A percentile compares a stretch with the other conserved stretches of the same genome.
These are phyloP conservation scores for Cynodonichthys magdalenae DNA, from an alignment of 2,797 vertebrate genomes.

Conservation along the genomic window DNA sequence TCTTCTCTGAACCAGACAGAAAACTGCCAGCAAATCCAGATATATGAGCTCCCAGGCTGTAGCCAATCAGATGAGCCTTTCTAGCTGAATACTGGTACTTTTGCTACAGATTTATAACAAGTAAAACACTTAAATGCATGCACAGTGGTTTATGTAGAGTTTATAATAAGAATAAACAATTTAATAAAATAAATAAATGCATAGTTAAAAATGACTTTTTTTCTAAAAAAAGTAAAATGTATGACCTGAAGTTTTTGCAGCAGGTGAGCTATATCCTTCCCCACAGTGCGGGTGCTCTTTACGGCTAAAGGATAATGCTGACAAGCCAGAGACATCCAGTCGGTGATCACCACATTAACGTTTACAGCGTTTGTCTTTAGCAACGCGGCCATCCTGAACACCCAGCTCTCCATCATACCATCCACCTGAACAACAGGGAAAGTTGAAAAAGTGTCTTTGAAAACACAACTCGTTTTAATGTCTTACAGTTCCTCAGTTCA, in stretches of 20 bases:
- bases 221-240: background rate
- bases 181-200: too few relatives aligned
- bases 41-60: conserved; percentile 95
- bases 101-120: conserved; percentile 73
- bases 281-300: conserved; percentile 85
- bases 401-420: conserved; percentile 88
- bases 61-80: conserved; percentile 91
- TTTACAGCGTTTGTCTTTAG: conserved; percentile 79
- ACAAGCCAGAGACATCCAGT: conserved; percentile 88
- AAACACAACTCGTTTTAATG: background rate
- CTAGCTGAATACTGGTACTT: conserved; percentile 78
- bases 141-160: background rate
- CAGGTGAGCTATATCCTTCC: conserved; percentile 88
- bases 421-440: conserved; percentile 80
- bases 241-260: conserved; percentile 89
- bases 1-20: conserved; percentile 81
- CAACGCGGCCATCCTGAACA: conserved; percentile 81
- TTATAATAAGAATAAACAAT: background rate
- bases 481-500: background rate
- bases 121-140: background rate
- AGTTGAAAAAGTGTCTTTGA: background rate
- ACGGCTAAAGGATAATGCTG: conserved; percentile 88
- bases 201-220: too few relatives aligned
- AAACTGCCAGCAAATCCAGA: conserved; percentile 93
- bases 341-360: conserved; percentile 86